Evolutionary conservation across 2,113 vertebrate genomes (phyloP), one percentile per base, ranked within the genome.

Genomic region (Nycticebus coucang): DNA sequence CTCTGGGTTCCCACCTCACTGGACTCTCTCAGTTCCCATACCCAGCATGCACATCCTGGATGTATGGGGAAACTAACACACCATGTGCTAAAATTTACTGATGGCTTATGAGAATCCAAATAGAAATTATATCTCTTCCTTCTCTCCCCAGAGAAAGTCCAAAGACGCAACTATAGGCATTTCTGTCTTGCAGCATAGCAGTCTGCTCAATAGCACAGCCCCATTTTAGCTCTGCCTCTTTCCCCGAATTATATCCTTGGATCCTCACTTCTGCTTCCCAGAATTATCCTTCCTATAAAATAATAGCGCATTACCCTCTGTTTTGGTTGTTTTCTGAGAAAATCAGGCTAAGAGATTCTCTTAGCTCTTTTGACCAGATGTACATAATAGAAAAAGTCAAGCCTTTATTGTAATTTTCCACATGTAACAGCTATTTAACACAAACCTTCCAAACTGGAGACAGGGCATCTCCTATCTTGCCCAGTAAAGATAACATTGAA

Each of bases 341-440:
- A 93, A 72, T 71, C 22, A 64, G 33, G 24, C 21, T 79, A 78
- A 84, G 12, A 57, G 35, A 77, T 2, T 33, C 24, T 89, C 26
- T 97, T 88, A 87, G 45, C 14, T 90, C n/a, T 80, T 82, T 37
- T 75, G 28, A 57, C 66, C 79, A 93, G 28, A 26, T 12, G 77
- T n/a, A 83, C 17, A 60, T 41, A 17, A 89, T 13, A 66, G 17
- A 82, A 91, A 77, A 93, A 26, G 4, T 10, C 28, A 83, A 69
- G 18, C 69, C 7, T 72, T 87, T 72, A 4, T 62, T 89, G 1
- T 55, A 57, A 41, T 57, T 82, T 78, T 28, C 53, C 69, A 50
- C 1, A 19, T 45, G 4, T 41, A 79, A 95, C n/a, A 84, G 26
- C 22, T 60, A 35, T 81, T 80, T 64, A 55, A 35, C 77, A 82